Conservation (phyloP, 1,140 invertebrate genomes). For the Aphelenchoides fujianensis region DNA sequence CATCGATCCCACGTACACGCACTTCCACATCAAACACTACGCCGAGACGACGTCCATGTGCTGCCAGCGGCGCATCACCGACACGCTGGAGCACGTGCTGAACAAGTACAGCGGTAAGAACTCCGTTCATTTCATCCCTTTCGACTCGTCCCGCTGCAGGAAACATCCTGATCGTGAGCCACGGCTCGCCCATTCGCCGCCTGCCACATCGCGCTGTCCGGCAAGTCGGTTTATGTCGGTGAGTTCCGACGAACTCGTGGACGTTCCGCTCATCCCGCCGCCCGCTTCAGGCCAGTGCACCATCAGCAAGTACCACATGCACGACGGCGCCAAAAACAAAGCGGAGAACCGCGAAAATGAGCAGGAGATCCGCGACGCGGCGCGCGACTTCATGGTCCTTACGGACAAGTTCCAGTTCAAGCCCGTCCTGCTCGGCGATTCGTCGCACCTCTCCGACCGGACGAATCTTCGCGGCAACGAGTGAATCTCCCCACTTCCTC, state of each 20-base stretch:
- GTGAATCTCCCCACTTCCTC: too few species aligned
- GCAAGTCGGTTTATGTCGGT: conserved; percentile 37
- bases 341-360: conserved; percentile 35
- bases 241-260: too few species aligned
- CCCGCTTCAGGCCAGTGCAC: too few species aligned
- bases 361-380: conserved; percentile 10
- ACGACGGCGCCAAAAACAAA: conserved; percentile 12
- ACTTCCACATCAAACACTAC: conserved; percentile 38
- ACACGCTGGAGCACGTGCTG: conserved; percentile 40
- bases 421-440: conserved; percentile 26
- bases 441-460: conserved; percentile 36
- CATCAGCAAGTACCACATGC: conserved; percentile 32
- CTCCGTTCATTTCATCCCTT: too few species aligned
- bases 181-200: conserved; percentile 47
- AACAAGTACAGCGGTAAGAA: conserved; percentile 37
- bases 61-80: conserved; percentile 32
- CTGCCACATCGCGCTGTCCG: conserved; percentile 28
- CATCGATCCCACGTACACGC: conserved; percentile 38
- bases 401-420: conserved; percentile 33
- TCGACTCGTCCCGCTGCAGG: too few species aligned
- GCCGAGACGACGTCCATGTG: conserved; percentile 38
- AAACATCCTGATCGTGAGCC: conserved; percentile 46
- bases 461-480: conserved; percentile 18
- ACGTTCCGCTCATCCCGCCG: too few species aligned
- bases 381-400: conserved; percentile 15